Evolutionary conservation across 2,888 invertebrate species (phyloP), one percentile per base, ranked within the genome.

Genomic region (Ectemnius continuus): DNA sequence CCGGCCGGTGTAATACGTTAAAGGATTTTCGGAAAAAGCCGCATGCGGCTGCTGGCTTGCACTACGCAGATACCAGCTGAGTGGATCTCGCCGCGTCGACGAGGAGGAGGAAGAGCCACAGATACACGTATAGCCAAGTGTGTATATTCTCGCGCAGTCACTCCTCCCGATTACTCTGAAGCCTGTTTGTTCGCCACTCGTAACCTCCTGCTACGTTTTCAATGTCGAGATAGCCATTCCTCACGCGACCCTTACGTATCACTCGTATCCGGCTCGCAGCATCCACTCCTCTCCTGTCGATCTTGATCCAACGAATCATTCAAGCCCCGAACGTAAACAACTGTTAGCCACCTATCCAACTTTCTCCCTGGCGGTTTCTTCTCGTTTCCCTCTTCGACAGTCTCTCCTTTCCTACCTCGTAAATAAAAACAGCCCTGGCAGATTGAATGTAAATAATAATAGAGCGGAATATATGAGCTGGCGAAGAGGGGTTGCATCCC

Each of bases 151-250:
- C 67, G 65, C 59, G 14, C 61, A 74, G 57, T 62, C 71, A 68
- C 71, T 76, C 23, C 3, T 66, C 13, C 47, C 58, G 76, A 75
- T 76, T 68, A 76, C 67, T 58, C 4, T 16, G 18, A 57, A 11
- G 65, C 61, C 8, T 68, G 60, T 75, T 75, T 75, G n/a, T 70
- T 62, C 23, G 65, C 56, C 61, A 56, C 70, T 68, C 63, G 8
- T 14, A 5, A 11, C 8, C 36, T 36, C 11, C 36, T 36, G 47
- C 23, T 20, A 59, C 23, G 68, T 68, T 71, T 76, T 76, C 75
- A 71, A 71, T 66, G 68, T 66, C 65, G 60, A 52, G 28, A 8
- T 47, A 18, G 60, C 64, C 62, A 71, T 76, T 70, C 66, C 60
- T 65, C 8, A 36, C 11, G 23, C 56, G 62, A 63, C 46, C 20